Evolutionary conservation across 1,140 invertebrate species (phyloP), one percentile per base, ranked within the genome.

Genomic region (Periplaneta americana): DNA sequence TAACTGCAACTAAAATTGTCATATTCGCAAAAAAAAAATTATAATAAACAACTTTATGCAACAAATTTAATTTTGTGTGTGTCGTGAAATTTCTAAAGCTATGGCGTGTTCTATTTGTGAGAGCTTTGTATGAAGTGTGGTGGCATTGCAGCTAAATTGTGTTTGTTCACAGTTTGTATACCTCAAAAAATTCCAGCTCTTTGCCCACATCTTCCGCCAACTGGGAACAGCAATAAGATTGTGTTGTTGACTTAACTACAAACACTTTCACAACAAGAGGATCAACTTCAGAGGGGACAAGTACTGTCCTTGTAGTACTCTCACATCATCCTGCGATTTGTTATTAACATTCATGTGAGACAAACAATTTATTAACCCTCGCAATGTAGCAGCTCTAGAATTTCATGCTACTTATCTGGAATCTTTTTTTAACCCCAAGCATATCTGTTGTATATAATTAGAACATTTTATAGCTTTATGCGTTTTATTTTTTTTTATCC

Each of bases 121-220:
- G 80, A 34, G 34, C 75, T 81, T 31, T 66, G 48, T 66, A 28
- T 66, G 48, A 66, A n/a, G 48, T 66, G 48, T 66, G n/a, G n/a
- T n/a, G 48, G 22, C 22, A 66, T n/a, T 66, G 48, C 22, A 66
- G 48, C 48, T 66, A 66, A 66, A 34, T 17, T 78, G 34, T 78
- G 75, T 37, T 78, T 78, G 77, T 78, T 37, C 35, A 39, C 77
- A 81, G 31, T 82, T 32, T 81, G 81, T 81, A 82, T 86, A 86
- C 84, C 85, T 86, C 84, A 79, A 85, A 74, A 66, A 84, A 78
- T 84, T 89, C 88, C 88, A 89, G 84, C 86, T 87, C 85, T 88
- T 86, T 87, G 85, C 86, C 85, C 86, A 89, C 86, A 85, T 89
- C 87, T 87, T 88, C 88, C 86, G 88, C 88, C 87, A 89, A 87